Evolutionary conservation across 2,888 invertebrate genomes (phyloP), one percentile per base, ranked within the genome.

Genomic region (Chromoteleia sp.): DNA sequence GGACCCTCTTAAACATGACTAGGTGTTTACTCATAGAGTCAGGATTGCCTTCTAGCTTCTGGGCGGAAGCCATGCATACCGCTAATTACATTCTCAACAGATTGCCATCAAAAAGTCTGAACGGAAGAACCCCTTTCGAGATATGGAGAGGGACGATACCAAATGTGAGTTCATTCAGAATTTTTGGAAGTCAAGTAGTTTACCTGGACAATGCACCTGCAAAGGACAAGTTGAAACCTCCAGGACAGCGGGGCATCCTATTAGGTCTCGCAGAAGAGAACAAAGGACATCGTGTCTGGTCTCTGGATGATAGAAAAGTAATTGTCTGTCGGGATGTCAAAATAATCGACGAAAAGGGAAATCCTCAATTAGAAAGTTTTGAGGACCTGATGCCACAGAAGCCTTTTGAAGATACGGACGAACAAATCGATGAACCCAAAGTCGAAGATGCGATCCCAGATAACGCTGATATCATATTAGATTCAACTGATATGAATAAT

Each of bases 141-240:
- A 0, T 21, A 0, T 48, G 48, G 48, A 0, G 1, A n/a, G 39
- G 59, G 7, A 7, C 15, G 2, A n/a, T 14, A 1, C 59, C 59
- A 2, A 21, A 59, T 29, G 59, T 59, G 0, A 43, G 59, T 15
- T 43, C 39, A 2, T 39, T 59, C 10, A 68, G 41, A 17, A 43
- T 52, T n/a, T 68, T 68, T 10, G 43, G 54, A 33, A 33, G 65
- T 12, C 19, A 19, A 10, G 56, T 68, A 0, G 30, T 54, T 17
- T 39, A 54, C 10, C 41, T 43, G 14, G 56, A 56, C 15, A 36
- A 43, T n/a, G 41, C 10, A 15, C 41, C 41, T 12, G 41, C n/a
- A 3, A 12, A 41, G 15, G 14, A 3, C 14, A 41, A 41, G 14
- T 15, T 41, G 0, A 1, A 41, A 12, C 41, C 41, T 41, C n/a